Base-by-base conservation (phyloP, 2,113 vertebrate genomes). In the Brachirus orientalis region DNA sequence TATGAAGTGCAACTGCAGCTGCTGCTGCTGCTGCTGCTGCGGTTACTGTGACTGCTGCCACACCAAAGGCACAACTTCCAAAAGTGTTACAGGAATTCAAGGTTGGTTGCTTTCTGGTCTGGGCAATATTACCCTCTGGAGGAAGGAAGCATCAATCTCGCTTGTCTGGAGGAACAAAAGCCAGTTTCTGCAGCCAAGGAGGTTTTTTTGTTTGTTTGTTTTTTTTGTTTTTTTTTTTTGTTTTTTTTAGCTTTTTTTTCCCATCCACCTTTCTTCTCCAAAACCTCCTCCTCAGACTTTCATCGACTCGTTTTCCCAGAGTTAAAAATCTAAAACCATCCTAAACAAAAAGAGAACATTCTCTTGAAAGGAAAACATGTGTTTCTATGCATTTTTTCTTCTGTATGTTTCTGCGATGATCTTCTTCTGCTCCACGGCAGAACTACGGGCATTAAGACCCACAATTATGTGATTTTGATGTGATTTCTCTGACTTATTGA, bases 31-130 rank as follows among this genome's bases (percentile, higher is more conserved):
- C 61, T n/a, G 40, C 40, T 43, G 40, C 40, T 43, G 40, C 40
- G 28, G 28, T 28, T 28, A 6, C 28, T 6, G 28, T 6, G 28
- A 6, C 40, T 43, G 40, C 40, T 43, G 40, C 40, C 12, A 17
- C 71, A 60, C 72, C 61, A 68, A 69, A 70, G 60, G 70, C 82
- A 64, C 59, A 75, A 73, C 75, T 69, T 84, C 76, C 52, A 79
- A 69, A 76, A 83, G 73, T 71, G 66, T 72, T 80, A 82, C 83
- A 84, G 76, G 83, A 63, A 80, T 89, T 86, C 88, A 88, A 72
- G 89, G 80, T 85, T 88, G 88, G 73, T 73, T 91, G 89, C 16
- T 86, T 85, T 55, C 75, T 78, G 83, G 84, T 77, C 59, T 58
- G 63, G 62, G 75, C 33, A 43, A 85, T 87, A 88, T 89, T 83